These are phyloP conservation scores for Lepisosteus osseus DNA, from an alignment of 2,113 vertebrate genomes.

Conservation along the genomic window DNA sequence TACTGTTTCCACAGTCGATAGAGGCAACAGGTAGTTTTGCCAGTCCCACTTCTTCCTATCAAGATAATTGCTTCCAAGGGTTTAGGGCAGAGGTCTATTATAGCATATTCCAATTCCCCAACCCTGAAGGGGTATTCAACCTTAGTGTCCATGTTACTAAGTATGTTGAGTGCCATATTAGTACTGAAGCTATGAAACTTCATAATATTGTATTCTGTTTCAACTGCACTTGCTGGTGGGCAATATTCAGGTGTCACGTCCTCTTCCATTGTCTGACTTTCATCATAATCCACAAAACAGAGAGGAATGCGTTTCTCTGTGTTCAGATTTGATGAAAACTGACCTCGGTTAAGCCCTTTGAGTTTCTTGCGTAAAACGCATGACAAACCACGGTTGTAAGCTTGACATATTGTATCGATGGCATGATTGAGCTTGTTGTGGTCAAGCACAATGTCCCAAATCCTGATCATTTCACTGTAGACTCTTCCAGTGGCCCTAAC, in stretches of 20 bases:
- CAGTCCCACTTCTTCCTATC: conserved; percentile 74
- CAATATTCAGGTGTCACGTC: conserved; percentile 55
- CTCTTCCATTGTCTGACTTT: conserved; percentile 41
- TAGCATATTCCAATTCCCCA: conserved; percentile 67
- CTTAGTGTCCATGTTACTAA: conserved; percentile 55
- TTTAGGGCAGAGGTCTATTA: conserved; percentile 70
- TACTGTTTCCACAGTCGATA: conserved; percentile 76
- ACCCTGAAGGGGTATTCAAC: conserved; percentile 77
- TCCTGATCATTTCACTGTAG: conserved; percentile 76
- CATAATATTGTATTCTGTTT: conserved; percentile 73
- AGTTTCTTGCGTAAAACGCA: conserved; percentile 73
- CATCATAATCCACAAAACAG: conserved; percentile 59
- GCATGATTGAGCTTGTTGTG: conserved; percentile 61
- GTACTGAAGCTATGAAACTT: conserved; percentile 81
- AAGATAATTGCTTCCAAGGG: conserved; percentile 72
- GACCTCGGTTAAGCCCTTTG: conserved; percentile 56
- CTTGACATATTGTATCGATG: conserved; percentile 58
- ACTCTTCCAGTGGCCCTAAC: conserved; percentile 55
- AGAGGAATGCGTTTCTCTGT: conserved; percentile 57
- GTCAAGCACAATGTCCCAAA: conserved; percentile 75
- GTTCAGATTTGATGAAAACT: conserved; percentile 40
- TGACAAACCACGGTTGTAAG: conserved; percentile 66
- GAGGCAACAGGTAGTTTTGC: conserved; percentile 75
- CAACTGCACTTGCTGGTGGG: conserved; percentile 67
- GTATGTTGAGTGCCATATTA: conserved; percentile 72